Conservation (phyloP, 2,888 invertebrate species). For the Epirrhoe tristata region DNA sequence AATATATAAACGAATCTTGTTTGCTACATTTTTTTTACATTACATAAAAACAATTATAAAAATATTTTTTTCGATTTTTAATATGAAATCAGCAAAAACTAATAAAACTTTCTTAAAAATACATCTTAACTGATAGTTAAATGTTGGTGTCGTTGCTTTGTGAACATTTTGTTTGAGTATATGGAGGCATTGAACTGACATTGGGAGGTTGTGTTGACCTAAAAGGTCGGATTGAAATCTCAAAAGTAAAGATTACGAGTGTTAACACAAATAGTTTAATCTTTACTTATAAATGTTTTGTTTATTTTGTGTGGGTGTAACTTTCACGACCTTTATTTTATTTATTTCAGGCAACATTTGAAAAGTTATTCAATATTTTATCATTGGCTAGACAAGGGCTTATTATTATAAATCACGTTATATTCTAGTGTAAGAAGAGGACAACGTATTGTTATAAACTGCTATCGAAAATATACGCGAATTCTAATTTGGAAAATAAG, state of each 20-base stretch:
- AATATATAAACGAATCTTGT: too few relatives aligned
- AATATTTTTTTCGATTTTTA: too few relatives aligned
- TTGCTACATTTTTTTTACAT: too few relatives aligned
- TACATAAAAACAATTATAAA: too few relatives aligned
- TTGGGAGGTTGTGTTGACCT: conserved; percentile 7
- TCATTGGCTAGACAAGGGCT: too few relatives aligned
- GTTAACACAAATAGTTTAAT: not conserved
- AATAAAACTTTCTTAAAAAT: too few relatives aligned
- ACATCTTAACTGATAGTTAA: not conserved
- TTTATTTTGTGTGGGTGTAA: not conserved
- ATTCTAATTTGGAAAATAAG: not conserved
- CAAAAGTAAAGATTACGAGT: not conserved
- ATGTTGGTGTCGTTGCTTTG: not conserved
- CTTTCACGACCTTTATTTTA: not conserved
- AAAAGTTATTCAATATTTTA: too few relatives aligned
- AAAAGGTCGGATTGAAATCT: conserved; percentile 4
- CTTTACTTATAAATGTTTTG: not conserved
- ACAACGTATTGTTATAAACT: too few relatives aligned
- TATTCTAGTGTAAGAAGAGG: too few relatives aligned
- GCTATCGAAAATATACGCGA: not conserved
- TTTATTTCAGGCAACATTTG: too few relatives aligned
- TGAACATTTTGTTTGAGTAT: not conserved
- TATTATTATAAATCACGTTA: too few relatives aligned
- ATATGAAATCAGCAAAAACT: too few relatives aligned
- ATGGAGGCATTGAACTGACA: conserved; percentile 1